Base-by-base conservation (phyloP, 1,140 invertebrate genomes). In the Habropoda laboriosa region DNA sequence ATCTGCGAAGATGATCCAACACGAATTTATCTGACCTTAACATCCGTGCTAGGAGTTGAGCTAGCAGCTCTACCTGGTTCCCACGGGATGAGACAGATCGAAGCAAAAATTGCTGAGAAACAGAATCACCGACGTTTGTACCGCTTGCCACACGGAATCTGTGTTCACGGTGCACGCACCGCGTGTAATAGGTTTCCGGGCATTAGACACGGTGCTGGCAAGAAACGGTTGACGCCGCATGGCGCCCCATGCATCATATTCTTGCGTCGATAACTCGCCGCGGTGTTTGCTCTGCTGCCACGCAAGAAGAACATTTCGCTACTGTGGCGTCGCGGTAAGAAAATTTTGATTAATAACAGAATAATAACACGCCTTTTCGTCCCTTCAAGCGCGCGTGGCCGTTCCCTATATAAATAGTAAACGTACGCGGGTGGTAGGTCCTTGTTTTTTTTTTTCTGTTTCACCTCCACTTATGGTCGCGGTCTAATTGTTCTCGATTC, bases 301-400 rank as follows among this genome's bases (percentile, higher is more conserved):
- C 79, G 79, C 86, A 83, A 85, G 85, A 89, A 88, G 66, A 81
- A 64, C 80, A 87, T 81, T 83, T 87, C 84, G 82, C 87, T 86
- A 83, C 81, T 67, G 82, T 67, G 47, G 81, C 8, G 8, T 68
- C 66, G 57, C 70, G 63, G 82, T 78, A 89, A 88, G 86, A 87
- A 89, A 86, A 78, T 81, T 49, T 89, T 90, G 89, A 90, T 90
- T 89, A 88, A 90, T 90, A 89, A 89, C 87, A 80, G 84, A 88
- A 88, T 89, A 90, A 90, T 89, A 90, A 89, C 81, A 88, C 76
- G 68, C 70, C 83, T 82, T 74, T 75, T 49, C 21, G 40, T 32
- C 8, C 45, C 16, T 38, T 61, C 53, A n/a, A n/a, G n/a, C n/a
- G n/a, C n/a, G n/a, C n/a, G n/a, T n/a, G n/a, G n/a, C n/a, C n/a